phyloP scores from a whole-genome alignment of 1,140 invertebrate genomes.

The Panulirus ornatus region DNA sequence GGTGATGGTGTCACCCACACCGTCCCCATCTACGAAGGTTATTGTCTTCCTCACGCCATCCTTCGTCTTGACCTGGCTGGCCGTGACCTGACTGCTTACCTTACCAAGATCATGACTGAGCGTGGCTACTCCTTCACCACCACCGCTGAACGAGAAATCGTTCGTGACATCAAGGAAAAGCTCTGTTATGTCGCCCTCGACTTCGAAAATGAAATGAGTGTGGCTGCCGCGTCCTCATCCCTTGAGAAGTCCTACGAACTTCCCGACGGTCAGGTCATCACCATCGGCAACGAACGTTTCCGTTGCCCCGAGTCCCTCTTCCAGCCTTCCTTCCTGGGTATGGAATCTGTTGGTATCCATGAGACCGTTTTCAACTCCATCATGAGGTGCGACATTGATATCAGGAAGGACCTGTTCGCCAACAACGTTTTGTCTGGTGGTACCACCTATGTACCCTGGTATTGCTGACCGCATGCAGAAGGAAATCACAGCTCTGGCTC shows the following conservation, averaged over 20 bases:
- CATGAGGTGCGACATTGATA: constrained; percentile 83
- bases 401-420: constrained; percentile 90
- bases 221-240: constrained; percentile 25
- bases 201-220: constrained; percentile 73
- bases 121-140: constrained; percentile 81
- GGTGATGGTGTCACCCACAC: constrained; percentile 59
- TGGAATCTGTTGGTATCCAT: constrained; percentile 82
- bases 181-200: constrained; percentile 89
- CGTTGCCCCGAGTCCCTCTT: constrained; percentile 97
- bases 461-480: constrained; percentile 83
- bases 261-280: constrained; percentile 95
- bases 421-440: constrained; percentile 84
- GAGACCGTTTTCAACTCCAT: constrained; percentile 87
- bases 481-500: constrained; percentile 79
- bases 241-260: constrained; percentile 85
- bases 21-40: constrained; percentile 63
- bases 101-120: constrained; percentile 87
- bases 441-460: constrained; percentile 83
- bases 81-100: constrained; percentile 61
- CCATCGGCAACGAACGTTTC: constrained; percentile 97
- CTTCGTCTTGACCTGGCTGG: constrained; percentile 52
- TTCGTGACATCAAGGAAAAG: constrained; percentile 95
- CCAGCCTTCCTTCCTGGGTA: constrained; percentile 96
- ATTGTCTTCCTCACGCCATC: constrained; percentile 54
- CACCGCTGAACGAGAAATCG: constrained; percentile 91